Conservation (phyloP, 2,797 vertebrate species). For the Telmatherina bonti region DNA sequence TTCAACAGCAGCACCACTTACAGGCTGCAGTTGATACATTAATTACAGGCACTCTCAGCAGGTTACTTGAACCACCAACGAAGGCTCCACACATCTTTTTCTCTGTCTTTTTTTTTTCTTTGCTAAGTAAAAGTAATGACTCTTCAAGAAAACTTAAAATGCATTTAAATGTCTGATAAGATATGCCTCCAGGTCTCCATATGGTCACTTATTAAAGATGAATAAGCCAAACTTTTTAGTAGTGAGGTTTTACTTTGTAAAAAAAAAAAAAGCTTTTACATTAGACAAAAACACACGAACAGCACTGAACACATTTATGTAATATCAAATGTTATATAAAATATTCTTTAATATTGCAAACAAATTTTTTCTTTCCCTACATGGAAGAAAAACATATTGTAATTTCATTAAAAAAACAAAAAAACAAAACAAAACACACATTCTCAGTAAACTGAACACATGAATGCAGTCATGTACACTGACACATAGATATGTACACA, state of each 20-base stretch:
- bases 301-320: not conserved
- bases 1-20: slow-evolving; percentile 6
- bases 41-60: slow-evolving; percentile 38
- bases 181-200: slow-evolving; percentile 29
- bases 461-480: not conserved
- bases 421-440: too few species aligned
- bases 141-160: slow-evolving; percentile 43
- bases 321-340: not conserved
- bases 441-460: slow-evolving; percentile 7
- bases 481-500: slow-evolving; percentile 19
- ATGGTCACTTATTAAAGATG: slow-evolving; percentile 17
- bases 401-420: too few species aligned
- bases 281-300: not conserved
- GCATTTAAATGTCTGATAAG: slow-evolving; percentile 20
- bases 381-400: not conserved
- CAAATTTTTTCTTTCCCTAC: not conserved
- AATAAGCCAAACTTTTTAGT: not conserved
- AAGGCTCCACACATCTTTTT: slow-evolving; percentile 20
- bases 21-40: slow-evolving; percentile 25
- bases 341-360: not conserved
- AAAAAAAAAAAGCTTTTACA: not conserved
- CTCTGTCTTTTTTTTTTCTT: not conserved
- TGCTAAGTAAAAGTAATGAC: slow-evolving; percentile 17
- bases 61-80: slow-evolving; percentile 19
- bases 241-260: too few species aligned